phyloP scores from a whole-genome alignment of 2,113 vertebrate species.

The Charina bottae region DNA sequence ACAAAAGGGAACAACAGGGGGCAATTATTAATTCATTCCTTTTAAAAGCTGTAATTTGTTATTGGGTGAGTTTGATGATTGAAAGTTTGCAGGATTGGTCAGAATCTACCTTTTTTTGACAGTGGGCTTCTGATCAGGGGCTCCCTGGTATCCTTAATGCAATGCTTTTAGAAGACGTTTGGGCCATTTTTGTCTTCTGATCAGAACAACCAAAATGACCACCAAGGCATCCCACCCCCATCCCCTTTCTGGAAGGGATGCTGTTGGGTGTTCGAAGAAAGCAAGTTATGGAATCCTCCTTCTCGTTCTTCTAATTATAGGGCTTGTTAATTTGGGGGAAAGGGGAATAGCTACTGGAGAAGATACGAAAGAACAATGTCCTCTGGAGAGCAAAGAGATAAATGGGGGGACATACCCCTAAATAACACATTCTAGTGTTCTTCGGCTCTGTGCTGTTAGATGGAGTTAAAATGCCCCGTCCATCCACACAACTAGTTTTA shows the following conservation, averaged over 20 bases:
- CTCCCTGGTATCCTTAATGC: neutral
- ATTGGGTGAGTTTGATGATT: neutral
- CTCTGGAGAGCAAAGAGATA: neutral
- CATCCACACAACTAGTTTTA: constrained; percentile 31
- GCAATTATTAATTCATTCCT: neutral
- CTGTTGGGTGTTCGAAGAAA: neutral
- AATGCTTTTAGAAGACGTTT: neutral
- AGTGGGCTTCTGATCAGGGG: neutral
- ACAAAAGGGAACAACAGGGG: neutral
- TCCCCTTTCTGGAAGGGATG: neutral
- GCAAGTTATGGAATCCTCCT: neutral
- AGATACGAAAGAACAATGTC: neutral
- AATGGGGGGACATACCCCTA: neutral
- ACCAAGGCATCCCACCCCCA: neutral
- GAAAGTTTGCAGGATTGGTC: neutral
- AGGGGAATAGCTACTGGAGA: neutral
- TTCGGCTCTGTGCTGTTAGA: neutral
- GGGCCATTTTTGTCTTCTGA: too few species aligned
- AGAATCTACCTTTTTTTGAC: neutral
- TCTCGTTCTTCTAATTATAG: neutral
- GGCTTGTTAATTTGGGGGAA: neutral
- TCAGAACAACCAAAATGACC: neutral
- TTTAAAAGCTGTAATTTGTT: neutral
- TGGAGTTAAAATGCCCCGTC: neutral
- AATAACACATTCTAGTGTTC: neutral